These are phyloP conservation scores for Chloebia gouldiae DNA, from an alignment of 2,113 vertebrate genomes.

Conservation along the genomic window DNA sequence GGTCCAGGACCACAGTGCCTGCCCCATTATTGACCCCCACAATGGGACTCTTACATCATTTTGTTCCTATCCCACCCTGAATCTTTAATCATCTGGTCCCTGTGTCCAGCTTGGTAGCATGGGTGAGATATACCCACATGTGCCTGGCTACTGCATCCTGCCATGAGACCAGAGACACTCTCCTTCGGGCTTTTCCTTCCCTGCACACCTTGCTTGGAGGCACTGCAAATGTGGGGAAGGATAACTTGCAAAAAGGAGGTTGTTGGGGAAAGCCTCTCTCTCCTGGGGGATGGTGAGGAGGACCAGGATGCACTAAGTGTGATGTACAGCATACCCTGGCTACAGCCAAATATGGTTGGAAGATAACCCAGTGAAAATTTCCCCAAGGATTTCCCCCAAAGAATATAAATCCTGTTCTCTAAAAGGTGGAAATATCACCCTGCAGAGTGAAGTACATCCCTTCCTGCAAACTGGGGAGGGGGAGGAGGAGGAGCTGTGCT, in stretches of 20 bases:
- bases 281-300: not conserved
- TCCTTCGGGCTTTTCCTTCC: not conserved
- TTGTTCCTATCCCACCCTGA: accelerated
- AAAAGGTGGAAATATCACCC: not conserved
- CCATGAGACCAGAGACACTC: not conserved
- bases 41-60: not conserved
- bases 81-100: not conserved
- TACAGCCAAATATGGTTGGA: not conserved
- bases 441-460: not conserved
- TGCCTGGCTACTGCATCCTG: accelerated
- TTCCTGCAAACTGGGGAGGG: not conserved
- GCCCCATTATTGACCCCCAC: not conserved
- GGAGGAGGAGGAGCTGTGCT: not conserved
- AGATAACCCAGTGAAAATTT: not conserved
- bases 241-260: not conserved
- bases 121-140: accelerated
- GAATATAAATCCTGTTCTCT: not conserved
- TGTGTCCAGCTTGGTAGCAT: not conserved
- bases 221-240: not conserved
- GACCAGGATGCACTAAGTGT: not conserved
- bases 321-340: not conserved
- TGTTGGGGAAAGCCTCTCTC: not conserved
- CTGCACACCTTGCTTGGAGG: not conserved
- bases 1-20: not conserved
- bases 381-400: not conserved